Evolutionary conservation across 2,888 invertebrate species (phyloP).

Genomic region (Ypsolopha scabrella): DNA sequence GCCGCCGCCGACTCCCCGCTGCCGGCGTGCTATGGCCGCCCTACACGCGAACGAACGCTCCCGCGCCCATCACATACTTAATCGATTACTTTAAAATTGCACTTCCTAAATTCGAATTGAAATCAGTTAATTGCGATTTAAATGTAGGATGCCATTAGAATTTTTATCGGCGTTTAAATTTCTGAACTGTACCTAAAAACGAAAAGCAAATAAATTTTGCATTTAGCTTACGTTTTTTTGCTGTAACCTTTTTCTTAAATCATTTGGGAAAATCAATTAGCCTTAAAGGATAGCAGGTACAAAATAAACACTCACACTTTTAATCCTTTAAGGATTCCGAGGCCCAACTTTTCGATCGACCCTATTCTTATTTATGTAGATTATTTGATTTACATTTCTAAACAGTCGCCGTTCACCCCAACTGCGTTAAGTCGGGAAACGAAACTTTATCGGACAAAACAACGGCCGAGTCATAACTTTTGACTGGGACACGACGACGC

Average conservation of each 20-base stretch:
- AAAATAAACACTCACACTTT: not conserved
- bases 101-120: not conserved
- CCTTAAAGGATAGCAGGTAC: not conserved
- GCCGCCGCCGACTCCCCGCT: not conserved
- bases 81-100: constrained; percentile 41
- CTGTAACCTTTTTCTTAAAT: not conserved
- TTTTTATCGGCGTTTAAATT: not conserved
- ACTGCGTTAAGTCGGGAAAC: constrained; percentile 9
- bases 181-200: not conserved
- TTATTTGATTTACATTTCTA: constrained; percentile 1
- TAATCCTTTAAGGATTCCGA: not conserved
- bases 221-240: not conserved
- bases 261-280: not conserved
- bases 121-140: not conserved
- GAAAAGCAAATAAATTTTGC: no score
- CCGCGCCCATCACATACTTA: constrained; percentile 18
- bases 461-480: constrained; percentile 8
- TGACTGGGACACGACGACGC: constrained; percentile 1
- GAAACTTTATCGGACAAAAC: constrained; percentile 11
- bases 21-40: constrained; percentile 40
- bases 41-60: constrained; percentile 26
- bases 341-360: not conserved
- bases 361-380: not conserved
- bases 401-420: not conserved
- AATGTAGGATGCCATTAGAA: not conserved